Percentiles rank a stretch among this genome's conserved stretches.
These are phyloP conservation scores for Sanderia malayensis DNA, from an alignment of 30 jellyfish, hydroid and myxozoan species.

Conservation along the genomic window DNA sequence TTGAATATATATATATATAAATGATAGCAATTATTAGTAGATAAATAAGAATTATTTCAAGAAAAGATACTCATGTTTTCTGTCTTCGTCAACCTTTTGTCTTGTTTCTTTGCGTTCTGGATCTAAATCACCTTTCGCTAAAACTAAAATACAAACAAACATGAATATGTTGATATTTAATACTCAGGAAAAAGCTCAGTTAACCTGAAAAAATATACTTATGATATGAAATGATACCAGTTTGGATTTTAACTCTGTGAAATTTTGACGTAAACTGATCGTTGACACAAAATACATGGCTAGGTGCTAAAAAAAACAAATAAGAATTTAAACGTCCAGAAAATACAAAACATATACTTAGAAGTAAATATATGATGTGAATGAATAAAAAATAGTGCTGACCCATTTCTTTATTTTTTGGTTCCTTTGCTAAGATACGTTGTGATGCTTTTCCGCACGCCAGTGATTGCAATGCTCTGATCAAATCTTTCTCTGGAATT, in stretches of 20 bases:
- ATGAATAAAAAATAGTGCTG: too few species aligned
- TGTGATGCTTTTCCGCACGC: conserved; percentile 93
- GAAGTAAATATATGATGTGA: too few species aligned
- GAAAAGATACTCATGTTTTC: conserved; percentile 98
- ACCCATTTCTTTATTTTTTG: conserved; percentile 82
- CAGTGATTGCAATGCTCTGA: conserved; percentile 90
- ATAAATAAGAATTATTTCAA: background rate
- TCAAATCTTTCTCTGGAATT: conserved; percentile 88
- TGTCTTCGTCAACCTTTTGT: conserved; percentile 95
- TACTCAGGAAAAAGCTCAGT: too few species aligned
- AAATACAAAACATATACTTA: too few species aligned
- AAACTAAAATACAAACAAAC: too few species aligned
- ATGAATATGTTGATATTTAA: too few species aligned
- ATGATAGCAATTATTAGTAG: background rate
- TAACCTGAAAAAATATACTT: too few species aligned
- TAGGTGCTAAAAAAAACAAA: conserved; percentile 53
- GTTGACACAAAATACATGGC: conserved; percentile 69
- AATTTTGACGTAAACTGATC: conserved; percentile 93
- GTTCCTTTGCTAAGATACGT: conserved; percentile 79
- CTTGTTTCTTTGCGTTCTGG: conserved; percentile 97
- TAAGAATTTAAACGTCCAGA: too few species aligned
- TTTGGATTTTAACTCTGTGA: conserved; percentile 87
- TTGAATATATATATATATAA: background rate
- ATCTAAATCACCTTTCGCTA: conserved; percentile 92
- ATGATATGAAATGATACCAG: too few species aligned